These are phyloP conservation scores for Falco cherrug DNA, from an alignment of 2,797 vertebrate species.

Conservation along the genomic window DNA sequence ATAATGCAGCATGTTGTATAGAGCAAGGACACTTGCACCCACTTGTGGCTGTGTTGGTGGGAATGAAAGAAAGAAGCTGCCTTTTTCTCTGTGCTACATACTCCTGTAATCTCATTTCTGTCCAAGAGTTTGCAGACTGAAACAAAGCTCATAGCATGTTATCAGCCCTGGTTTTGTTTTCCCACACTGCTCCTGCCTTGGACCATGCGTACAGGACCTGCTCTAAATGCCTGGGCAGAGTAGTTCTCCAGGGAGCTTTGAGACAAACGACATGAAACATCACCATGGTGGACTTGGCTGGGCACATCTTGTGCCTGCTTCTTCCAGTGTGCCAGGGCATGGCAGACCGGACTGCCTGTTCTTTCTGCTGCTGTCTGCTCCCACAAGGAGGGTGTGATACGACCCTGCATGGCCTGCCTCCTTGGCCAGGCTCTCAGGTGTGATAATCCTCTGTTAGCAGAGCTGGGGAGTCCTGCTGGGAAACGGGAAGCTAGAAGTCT, in stretches of 20 bases:
- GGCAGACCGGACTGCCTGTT: neutral
- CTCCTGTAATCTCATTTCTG: neutral
- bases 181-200: neutral
- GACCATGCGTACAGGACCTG: neutral
- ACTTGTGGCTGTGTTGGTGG: neutral
- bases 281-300: neutral
- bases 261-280: neutral
- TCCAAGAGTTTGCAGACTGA: neutral
- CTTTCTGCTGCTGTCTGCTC: slow-evolving; percentile 48
- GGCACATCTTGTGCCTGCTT: neutral
- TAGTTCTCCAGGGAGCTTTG: neutral
- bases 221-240: neutral
- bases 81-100: neutral
- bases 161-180: neutral
- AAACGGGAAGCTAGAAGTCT: neutral
- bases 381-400: slow-evolving; percentile 79
- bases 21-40: neutral
- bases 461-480: neutral
- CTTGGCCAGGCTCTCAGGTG: neutral
- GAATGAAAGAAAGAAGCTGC: neutral
- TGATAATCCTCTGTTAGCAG: neutral
- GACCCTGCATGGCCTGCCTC: neutral
- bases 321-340: neutral
- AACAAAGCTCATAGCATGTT: neutral
- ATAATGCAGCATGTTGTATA: accelerated